Evolutionary conservation across 1,140 invertebrate genomes (phyloP).

Genomic region (Forficula auricularia): DNA sequence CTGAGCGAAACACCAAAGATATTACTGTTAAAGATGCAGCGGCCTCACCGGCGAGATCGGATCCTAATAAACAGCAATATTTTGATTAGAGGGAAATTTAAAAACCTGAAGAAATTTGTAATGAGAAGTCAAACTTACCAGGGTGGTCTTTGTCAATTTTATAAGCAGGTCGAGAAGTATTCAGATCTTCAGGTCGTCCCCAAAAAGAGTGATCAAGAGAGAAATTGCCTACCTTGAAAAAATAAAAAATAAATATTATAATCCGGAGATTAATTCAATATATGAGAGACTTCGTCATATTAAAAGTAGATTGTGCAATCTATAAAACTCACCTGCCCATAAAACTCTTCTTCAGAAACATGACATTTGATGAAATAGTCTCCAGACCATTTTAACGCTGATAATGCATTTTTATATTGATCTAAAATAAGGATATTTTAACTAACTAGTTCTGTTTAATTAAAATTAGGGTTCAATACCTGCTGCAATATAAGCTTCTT

Average conservation of each 20-base stretch:
- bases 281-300: too few relatives aligned
- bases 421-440: conserved; percentile 16
- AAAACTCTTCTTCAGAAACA: conserved; percentile 31
- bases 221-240: conserved; percentile 29
- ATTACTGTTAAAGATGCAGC: conserved; percentile 41
- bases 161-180: conserved; percentile 36
- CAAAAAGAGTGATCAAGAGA: conserved; percentile 34
- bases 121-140: too few relatives aligned
- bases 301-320: too few relatives aligned
- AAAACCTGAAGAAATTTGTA: too few relatives aligned
- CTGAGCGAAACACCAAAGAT: conserved; percentile 29
- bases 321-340: conserved; percentile 40
- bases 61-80: conserved; percentile 31
- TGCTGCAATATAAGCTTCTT: conserved; percentile 30
- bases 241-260: too few relatives aligned
- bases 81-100: too few relatives aligned
- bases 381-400: conserved; percentile 37
- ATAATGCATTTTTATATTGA: conserved; percentile 26
- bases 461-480: conserved; percentile 17
- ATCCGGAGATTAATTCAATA: too few relatives aligned
- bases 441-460: background rate
- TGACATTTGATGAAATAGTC: conserved; percentile 46
- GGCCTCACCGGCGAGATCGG: conserved; percentile 43
- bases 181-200: conserved; percentile 43
- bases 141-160: conserved; percentile 36